These are phyloP conservation scores for Crypturellus tataupa DNA, from an alignment of 2,797 vertebrate genomes.

Conservation along the genomic window DNA sequence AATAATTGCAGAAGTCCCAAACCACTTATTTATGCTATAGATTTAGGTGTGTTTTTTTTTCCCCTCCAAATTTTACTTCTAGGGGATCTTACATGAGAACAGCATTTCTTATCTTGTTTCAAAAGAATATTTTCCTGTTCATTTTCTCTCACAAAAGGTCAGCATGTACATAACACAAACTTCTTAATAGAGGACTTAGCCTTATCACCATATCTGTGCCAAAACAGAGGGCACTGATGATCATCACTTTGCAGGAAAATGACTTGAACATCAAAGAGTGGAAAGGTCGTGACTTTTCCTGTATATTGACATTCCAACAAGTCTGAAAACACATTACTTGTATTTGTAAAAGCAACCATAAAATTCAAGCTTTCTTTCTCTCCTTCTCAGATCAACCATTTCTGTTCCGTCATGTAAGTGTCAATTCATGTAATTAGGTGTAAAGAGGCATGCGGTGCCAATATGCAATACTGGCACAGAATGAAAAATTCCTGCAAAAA, in stretches of 20 bases:
- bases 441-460: slow-evolving; percentile 32
- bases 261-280: neutral
- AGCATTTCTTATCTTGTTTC: neutral
- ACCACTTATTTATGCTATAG: neutral
- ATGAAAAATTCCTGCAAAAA: neutral
- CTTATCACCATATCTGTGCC: neutral
- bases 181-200: neutral
- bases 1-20: neutral
- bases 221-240: neutral
- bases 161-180: neutral
- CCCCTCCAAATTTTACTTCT: neutral
- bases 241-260: neutral
- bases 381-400: neutral
- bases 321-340: neutral
- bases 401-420: slow-evolving; percentile 31
- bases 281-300: neutral
- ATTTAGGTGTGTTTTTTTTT: neutral
- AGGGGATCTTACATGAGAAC: neutral
- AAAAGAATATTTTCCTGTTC: neutral
- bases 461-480: slow-evolving; percentile 36
- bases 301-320: neutral
- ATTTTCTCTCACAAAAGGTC: neutral
- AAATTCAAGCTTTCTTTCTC: neutral
- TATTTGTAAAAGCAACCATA: neutral
- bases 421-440: slow-evolving; percentile 57